Base-by-base conservation (phyloP, 1,140 invertebrate genomes). In the Zaprionus capensis region DNA sequence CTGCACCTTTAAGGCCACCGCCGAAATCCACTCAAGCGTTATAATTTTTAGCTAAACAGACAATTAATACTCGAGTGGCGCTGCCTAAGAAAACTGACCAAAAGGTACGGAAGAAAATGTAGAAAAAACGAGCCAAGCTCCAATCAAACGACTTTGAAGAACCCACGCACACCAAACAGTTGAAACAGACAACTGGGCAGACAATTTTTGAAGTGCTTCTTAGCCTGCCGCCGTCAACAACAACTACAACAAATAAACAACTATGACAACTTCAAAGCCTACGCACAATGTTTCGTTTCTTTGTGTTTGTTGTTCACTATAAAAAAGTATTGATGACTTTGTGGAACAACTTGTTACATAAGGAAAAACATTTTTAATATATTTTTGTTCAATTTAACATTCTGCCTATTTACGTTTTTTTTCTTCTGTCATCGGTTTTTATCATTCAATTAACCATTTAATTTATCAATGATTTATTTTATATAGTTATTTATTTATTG, bases 91-190 rank as follows among this genome's bases (percentile, higher is more conserved):
- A 55, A 70, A 62, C 46, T 74, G 72, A 73, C 46, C 69, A 66
- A 62, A 62, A 49, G n/a, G 22, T 15, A 31, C 44, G 38, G 15
- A 31, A 49, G n/a, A 51, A 49, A 56, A 41, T 31, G 20, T 38
- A 41, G 4, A 44, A 46, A 11, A 72, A 20, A 49, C 49, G 62
- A 77, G 44, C 55, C 20, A 34, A 66, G 46, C 77, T 75, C 51
- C 76, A 87, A 88, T 88, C 85, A 90, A 88, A 90, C 84, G 70
- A 69, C 84, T 90, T 90, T 81, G 57, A 49, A 20, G 70, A 71
- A 67, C 84, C 84, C 84, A 88, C 84, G 84, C 84, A 80, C 14
- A 38, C 34, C 61, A 63, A 72, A 69, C 73, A 82, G 76, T 59
- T 70, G 20, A 71, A 57, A 63, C 57, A 77, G 77, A 77, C 77